Evolutionary conservation across 2,113 vertebrate species (phyloP).

Genomic region (Sinocyclocheilus anshuiensis): DNA sequence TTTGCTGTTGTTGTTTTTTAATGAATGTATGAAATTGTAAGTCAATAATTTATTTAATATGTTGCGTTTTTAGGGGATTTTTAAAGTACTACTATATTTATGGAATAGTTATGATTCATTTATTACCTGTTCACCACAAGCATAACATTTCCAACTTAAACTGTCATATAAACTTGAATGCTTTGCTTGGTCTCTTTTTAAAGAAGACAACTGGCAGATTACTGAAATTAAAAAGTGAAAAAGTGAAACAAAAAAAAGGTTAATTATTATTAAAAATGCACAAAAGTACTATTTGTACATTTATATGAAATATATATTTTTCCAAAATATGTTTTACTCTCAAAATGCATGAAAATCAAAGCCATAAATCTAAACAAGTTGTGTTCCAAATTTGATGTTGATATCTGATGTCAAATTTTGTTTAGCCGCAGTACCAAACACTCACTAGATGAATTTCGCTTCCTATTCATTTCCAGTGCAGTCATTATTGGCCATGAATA

Average conservation of each 20-base stretch:
- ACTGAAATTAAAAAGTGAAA: too few relatives aligned
- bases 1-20: too few relatives aligned
- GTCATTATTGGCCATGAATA: background rate
- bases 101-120: background rate
- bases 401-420: background rate
- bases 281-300: too few relatives aligned
- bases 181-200: background rate
- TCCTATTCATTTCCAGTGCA: background rate
- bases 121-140: background rate
- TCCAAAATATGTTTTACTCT: too few relatives aligned
- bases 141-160: background rate
- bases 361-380: background rate
- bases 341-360: too few relatives aligned
- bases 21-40: background rate
- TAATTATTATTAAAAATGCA: too few relatives aligned
- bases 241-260: too few relatives aligned
- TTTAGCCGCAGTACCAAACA: background rate
- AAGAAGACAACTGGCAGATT: background rate
- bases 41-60: background rate
- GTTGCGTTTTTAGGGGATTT: background rate
- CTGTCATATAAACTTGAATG: too few relatives aligned
- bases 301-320: too few relatives aligned
- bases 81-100: background rate
- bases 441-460: background rate
- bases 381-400: background rate